Base-by-base conservation (phyloP, 2,888 invertebrate genomes). In the Ornithoptera alexandrae region DNA sequence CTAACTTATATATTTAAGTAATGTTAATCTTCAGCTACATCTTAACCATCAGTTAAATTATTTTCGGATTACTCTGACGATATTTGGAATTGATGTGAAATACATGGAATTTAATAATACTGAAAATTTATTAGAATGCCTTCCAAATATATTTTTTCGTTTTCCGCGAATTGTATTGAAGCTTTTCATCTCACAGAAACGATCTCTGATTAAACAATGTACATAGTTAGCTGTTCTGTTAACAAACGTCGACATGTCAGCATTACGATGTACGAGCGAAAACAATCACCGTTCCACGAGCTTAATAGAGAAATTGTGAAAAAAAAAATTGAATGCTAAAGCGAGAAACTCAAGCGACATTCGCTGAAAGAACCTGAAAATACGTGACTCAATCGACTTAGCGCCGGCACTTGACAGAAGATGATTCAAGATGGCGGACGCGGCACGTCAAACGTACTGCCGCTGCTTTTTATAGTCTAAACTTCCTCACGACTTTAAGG, bases 361-460 rank as follows among this genome's bases (percentile, higher is more conserved):
- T 86, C 86, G 84, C 84, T 81, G 84, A 83, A 82, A 81, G 77
- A 84, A 84, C 81, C 81, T 79, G 79, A 82, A 30, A 81, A 81
- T 86, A 88, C 88, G 88, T 88, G 88, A 86, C 85, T 82, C 81
- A 78, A 86, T 87, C 83, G 87, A 84, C 81, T 79, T 84, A 79
- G 80, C 79, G 78, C 79, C 82, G 80, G n/a, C 83, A 81, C 81
- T 82, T 81, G 81, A 83, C 82, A 84, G 83, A 83, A 85, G 84
- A 85, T 83, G 84, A 80, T 81, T 81, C 81, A 87, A 87, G 78
- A 88, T 86, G 86, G 82, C 82, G 84, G 30, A 78, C 83, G 62
- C 20, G 71, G 74, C 77, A 83, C 81, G 86, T 85, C 83, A 83
- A 84, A 77, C 76, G 78, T 76, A 74, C 80, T 82, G 79, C 77